Base-by-base conservation (phyloP, 92 coral and sea anemone species). In the Pocillopora grandis region DNA sequence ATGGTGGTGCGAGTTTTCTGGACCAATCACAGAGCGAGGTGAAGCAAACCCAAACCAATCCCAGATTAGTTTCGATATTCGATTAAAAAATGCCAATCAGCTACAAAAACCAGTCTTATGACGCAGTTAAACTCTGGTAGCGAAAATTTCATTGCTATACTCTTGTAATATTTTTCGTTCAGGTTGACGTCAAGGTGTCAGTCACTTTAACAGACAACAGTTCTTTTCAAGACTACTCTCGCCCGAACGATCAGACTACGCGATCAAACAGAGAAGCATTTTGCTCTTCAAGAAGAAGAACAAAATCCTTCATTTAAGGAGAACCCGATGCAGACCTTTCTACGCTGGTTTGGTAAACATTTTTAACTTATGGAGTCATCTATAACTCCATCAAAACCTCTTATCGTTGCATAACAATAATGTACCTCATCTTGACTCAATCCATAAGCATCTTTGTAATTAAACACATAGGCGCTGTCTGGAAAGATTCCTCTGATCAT, bases 401-500 rank as follows among this genome's bases (percentile, higher is more conserved):
- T 37, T 19, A 52, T 21, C 17, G 73, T 19, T 33, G 21, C 9
- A 62, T 27, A 16, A 62, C 10, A 5, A 60, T 20, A 79, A 76
- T 10, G 14, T 84, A 91, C 94, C 94, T 86, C 75, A 33, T 77
- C 48, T 8, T 77, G 76, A 10, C 63, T 86, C 60, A 91, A 82
- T 20, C 72, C 72, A 72, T 80, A 88, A 71, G 87, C 92, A 36
- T 78, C 2, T 17, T 83, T 84, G 77, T 76, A 91, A 71, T 83
- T 78, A 67, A 85, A 91, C 16, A 77, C 87, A 68, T 81, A 73
- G 19, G 89, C 90, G 62, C 92, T 91, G 62, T 86, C 84, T 1
- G 90, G 82, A 62, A 91, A 87, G 60, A 91, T 78, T 12, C 84
- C 85, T 42, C 87, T 88, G 11, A 76, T 77, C 87, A 91, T 85